Conservation (phyloP, 1,140 invertebrate genomes). For the Rhynchophorus ferrugineus region DNA sequence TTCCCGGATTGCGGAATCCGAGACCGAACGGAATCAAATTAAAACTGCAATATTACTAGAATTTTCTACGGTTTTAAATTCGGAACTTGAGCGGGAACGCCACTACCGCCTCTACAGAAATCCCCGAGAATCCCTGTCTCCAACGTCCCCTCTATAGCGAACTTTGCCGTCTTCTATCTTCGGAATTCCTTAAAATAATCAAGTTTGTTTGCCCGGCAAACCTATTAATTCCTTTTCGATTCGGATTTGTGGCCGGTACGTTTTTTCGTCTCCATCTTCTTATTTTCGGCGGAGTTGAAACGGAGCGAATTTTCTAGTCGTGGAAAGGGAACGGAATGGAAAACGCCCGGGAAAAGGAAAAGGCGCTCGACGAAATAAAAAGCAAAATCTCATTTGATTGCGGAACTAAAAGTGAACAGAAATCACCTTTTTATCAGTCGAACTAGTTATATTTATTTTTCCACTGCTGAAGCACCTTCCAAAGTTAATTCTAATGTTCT, state of each 20-base stretch:
- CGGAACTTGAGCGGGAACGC: too few relatives aligned
- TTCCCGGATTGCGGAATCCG: background rate
- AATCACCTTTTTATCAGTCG: background rate
- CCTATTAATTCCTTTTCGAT: background rate
- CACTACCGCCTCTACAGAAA: too few relatives aligned
- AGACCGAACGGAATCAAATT: background rate
- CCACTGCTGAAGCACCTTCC: too few relatives aligned
- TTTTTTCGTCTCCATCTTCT: too few relatives aligned
- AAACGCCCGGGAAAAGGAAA: background rate
- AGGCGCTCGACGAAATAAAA: background rate
- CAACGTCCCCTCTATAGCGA: too few relatives aligned
- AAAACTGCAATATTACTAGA: background rate
- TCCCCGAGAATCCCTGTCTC: too few relatives aligned
- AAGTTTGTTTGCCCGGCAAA: background rate
- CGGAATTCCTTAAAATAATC: background rate
- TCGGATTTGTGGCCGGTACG: background rate
- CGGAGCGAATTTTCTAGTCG: background rate
- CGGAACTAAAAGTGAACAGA: background rate
- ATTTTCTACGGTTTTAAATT: background rate
- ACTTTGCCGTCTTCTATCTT: background rate
- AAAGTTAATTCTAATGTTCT: too few relatives aligned
- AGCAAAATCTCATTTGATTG: background rate
- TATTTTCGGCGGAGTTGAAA: background rate
- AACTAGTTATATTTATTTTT: background rate
- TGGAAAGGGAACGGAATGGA: background rate